phyloP scores from a whole-genome alignment of 2,113 vertebrate genomes.

The Alosa alosa region DNA sequence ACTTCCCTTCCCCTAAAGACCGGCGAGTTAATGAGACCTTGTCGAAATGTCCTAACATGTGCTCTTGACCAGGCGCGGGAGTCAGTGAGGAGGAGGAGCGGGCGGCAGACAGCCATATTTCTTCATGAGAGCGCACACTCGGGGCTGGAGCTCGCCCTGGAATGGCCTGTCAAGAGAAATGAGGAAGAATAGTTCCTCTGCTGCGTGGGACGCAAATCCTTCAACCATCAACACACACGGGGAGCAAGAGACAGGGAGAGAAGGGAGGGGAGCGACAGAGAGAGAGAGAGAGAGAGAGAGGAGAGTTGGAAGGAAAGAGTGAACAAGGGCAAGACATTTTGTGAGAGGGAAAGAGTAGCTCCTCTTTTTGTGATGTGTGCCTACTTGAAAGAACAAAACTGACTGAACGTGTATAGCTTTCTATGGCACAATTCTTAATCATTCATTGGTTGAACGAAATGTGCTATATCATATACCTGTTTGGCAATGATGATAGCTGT shows the following conservation, averaged over 20 bases:
- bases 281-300: background rate
- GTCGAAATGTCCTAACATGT: conserved; percentile 3
- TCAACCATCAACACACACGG: conserved; percentile 64
- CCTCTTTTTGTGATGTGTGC: background rate
- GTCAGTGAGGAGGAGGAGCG: conserved; percentile 28
- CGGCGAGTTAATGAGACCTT: conserved; percentile 1
- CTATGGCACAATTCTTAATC: background rate
- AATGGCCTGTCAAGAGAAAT: conserved; percentile 76
- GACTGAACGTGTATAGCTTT: background rate
- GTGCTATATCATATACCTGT: background rate
- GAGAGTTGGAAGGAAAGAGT: background rate
- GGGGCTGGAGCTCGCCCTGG: conserved; percentile 68
- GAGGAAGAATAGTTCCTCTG: conserved; percentile 72
- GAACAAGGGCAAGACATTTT: background rate
- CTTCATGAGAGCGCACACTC: conserved; percentile 74
- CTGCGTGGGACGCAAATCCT: conserved; percentile 61
- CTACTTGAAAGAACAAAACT: background rate
- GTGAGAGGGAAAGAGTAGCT: background rate
- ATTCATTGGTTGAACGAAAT: background rate
- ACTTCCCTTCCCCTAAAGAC: background rate
- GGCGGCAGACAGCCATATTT: conserved; percentile 71
- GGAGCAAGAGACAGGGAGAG: background rate
- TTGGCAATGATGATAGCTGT: background rate
- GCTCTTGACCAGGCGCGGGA: background rate
- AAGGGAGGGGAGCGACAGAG: background rate